Evolutionary conservation across 2,888 invertebrate species (phyloP).

Genomic region (Prenolepis imparis): DNA sequence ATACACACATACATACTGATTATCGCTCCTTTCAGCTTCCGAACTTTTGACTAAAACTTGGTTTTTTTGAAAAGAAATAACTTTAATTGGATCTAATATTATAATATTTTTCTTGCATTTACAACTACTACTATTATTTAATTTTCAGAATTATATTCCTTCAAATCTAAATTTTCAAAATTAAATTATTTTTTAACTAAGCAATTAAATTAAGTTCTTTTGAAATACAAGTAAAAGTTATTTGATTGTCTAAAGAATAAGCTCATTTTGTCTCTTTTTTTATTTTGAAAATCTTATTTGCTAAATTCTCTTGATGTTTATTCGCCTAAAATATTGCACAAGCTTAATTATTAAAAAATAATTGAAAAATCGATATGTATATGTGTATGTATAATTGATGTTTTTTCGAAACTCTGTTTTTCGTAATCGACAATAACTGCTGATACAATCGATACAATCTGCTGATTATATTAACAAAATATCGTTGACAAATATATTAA

Average conservation of each 20-base stretch:
- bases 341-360: neutral
- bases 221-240: neutral
- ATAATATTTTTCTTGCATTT: neutral
- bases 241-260: neutral
- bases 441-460: slow-evolving; percentile 51
- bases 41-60: slow-evolving; percentile 4
- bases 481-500: neutral
- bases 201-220: slow-evolving; percentile 2
- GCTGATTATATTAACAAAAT: slow-evolving; percentile 23
- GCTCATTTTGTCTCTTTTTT: neutral
- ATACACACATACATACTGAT: neutral
- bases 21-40: neutral
- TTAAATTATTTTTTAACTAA: neutral
- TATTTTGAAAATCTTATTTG: neutral
- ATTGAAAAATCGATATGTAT: slow-evolving; percentile 46
- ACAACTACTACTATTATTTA: slow-evolving; percentile 6
- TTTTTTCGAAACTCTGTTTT: slow-evolving; percentile 46
- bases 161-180: neutral
- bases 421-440: slow-evolving; percentile 55
- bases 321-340: neutral
- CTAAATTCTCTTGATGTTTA: neutral
- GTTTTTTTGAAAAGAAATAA: slow-evolving; percentile 1
- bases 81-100: neutral
- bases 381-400: slow-evolving; percentile 75
- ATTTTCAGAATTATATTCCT: slow-evolving; percentile 22